Evolutionary conservation across 2,113 vertebrate genomes (phyloP).

Genomic region (Apteryx mantelli): DNA sequence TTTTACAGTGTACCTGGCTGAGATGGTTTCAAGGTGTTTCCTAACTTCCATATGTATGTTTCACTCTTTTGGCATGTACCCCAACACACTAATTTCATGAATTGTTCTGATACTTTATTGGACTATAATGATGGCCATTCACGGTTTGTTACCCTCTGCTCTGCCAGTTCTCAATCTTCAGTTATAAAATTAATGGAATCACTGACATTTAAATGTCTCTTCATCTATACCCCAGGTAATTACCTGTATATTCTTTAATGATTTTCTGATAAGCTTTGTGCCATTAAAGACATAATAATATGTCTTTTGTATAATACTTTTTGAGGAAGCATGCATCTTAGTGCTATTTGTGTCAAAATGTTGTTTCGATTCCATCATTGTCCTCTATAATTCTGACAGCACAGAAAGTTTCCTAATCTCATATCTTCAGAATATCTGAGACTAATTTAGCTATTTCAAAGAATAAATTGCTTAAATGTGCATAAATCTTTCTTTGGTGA

Average conservation of each 20-base stretch:
- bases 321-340: not conserved
- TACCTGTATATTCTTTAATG: not conserved
- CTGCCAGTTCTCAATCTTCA: not conserved
- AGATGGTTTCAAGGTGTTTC: not conserved
- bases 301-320: not conserved
- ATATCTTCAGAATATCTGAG: not conserved
- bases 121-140: not conserved
- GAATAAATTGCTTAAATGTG: not conserved
- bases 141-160: not conserved
- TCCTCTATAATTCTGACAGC: not conserved
- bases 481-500: not conserved
- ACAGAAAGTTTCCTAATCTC: not conserved
- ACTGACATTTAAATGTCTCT: constrained; percentile 9
- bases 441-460: not conserved
- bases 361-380: not conserved
- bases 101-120: not conserved
- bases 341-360: not conserved
- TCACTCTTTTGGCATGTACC: not conserved
- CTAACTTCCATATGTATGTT: not conserved
- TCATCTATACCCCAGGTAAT: not conserved
- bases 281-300: not conserved
- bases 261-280: not conserved
- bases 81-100: not conserved
- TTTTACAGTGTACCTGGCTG: not conserved
- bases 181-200: not conserved